Evolutionary conservation across 2,113 vertebrate genomes (phyloP), one percentile per base, ranked within the genome.

Genomic region (Falco punctatus): DNA sequence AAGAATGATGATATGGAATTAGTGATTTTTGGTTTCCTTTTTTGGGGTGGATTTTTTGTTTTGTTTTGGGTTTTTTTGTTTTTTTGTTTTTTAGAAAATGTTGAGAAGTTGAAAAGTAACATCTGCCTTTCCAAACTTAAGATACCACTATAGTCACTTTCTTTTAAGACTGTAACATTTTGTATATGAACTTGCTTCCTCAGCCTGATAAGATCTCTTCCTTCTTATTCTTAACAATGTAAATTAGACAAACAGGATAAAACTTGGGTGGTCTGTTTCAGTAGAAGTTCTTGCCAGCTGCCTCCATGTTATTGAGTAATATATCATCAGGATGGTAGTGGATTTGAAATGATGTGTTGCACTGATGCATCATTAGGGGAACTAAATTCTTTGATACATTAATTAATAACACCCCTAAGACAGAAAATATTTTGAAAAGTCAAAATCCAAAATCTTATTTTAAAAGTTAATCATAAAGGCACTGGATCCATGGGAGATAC

Each of bases 231-330:
- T 82, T 77, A 75, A 6, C 67, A 16, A 11, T 22, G 52, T 61
- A 84, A 90, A 92, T 87, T 15, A 72, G 88, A 67, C 19, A 90
- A 88, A 80, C 15, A 6, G 86, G 35, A n/a, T 83, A 59, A 97
- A 96, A 81, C 62, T 71, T 33, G 71, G 73, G 70, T 32, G 64
- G 46, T 8, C 33, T 9, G 15, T 49, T 62, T 64, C 57, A 21
- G 42, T 52, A 81, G 80, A 95, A 87, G 65, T 67, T 83, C 38
- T 72, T 96, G 92, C 89, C 95, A 86, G 71, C 83, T 97, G 90
- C 85, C 97, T 49, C 77, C 78, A 32, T 27, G 46, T 97, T 98
- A 97, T 94, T 97, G 96, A 94, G 84, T 70, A 90, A 96, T 97
- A 90, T 16, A 94, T 98, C 96, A 97, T 32, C 40, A 22, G 55